Conservation (phyloP, 2,888 invertebrate species). For the Ganaspis brasiliensis region DNA sequence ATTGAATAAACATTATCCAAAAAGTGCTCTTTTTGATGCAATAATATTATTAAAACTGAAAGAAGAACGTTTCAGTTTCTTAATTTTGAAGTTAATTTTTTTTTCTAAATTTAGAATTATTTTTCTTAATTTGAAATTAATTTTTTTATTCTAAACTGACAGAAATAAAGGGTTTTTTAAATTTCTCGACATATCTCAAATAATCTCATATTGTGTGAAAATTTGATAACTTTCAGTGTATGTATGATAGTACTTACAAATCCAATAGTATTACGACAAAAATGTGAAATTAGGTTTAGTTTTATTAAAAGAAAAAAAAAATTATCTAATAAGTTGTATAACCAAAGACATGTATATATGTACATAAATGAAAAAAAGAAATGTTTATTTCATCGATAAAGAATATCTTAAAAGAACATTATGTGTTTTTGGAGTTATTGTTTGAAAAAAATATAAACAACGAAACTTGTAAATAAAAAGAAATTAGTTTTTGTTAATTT, state of each 20-base stretch:
- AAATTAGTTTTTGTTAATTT: constrained; percentile 3
- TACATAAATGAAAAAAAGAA: not conserved
- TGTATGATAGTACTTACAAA: not conserved
- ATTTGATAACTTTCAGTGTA: not conserved
- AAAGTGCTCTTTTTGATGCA: too few species aligned
- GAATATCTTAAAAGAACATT: not conserved
- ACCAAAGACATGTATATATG: not conserved
- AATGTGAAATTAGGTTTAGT: not conserved
- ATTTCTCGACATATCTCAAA: too few species aligned
- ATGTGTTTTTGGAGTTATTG: not conserved
- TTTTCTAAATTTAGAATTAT: too few species aligned
- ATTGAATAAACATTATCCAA: too few species aligned
- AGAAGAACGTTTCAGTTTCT: too few species aligned
- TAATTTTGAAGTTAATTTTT: too few species aligned
- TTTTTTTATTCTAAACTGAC: too few species aligned
- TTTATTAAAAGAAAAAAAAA: not conserved
- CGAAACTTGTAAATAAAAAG: not conserved
- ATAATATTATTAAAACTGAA: too few species aligned
- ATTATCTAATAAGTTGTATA: not conserved
- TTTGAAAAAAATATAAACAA: not conserved
- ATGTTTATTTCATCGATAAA: not conserved
- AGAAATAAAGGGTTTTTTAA: too few species aligned
- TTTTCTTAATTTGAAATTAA: too few species aligned
- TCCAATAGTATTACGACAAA: not conserved
- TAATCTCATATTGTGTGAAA: not conserved